Conservation (phyloP, 2,888 invertebrate species). For the Holacanthella duospinosa region DNA sequence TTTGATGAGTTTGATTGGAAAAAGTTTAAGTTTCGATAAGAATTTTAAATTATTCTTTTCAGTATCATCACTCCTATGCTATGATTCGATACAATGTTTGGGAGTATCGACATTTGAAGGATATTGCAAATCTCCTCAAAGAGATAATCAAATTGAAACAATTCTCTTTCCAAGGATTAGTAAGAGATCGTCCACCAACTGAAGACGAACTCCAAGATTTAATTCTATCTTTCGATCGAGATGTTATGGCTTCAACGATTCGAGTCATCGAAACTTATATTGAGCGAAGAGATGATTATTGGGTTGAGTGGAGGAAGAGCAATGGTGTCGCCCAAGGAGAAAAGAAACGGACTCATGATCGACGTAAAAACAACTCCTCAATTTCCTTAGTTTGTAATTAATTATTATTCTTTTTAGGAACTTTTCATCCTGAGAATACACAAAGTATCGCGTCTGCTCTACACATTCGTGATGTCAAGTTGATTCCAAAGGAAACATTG, state of each 20-base stretch:
- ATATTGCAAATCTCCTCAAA: constrained; percentile 21
- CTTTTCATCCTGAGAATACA: constrained; percentile 30
- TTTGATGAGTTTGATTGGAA: not conserved
- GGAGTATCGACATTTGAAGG: constrained; percentile 34
- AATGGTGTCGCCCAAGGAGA: constrained; percentile 16
- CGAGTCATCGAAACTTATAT: constrained; percentile 17
- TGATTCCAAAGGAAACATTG: not conserved
- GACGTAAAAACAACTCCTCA: constrained; percentile 17
- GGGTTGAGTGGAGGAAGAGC: constrained; percentile 18
- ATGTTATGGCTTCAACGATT: constrained; percentile 19
- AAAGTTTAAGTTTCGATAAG: constrained; percentile 3
- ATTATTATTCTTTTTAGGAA: constrained; percentile 17
- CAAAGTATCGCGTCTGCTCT: constrained; percentile 34
- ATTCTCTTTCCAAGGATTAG: constrained; percentile 18
- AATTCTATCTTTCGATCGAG: constrained; percentile 27
- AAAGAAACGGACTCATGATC: constrained; percentile 28
- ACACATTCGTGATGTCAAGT: constrained; percentile 16
- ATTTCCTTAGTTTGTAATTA: not conserved
- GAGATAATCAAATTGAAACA: constrained; percentile 8
- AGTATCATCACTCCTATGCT: constrained; percentile 35
- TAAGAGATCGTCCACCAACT: constrained; percentile 16
- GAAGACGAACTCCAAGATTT: constrained; percentile 26
- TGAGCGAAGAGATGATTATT: constrained; percentile 20
- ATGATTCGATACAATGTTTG: constrained; percentile 35
- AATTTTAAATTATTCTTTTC: not conserved